Base-by-base conservation (phyloP, 1,140 invertebrate genomes). In the Drosophila orena region DNA sequence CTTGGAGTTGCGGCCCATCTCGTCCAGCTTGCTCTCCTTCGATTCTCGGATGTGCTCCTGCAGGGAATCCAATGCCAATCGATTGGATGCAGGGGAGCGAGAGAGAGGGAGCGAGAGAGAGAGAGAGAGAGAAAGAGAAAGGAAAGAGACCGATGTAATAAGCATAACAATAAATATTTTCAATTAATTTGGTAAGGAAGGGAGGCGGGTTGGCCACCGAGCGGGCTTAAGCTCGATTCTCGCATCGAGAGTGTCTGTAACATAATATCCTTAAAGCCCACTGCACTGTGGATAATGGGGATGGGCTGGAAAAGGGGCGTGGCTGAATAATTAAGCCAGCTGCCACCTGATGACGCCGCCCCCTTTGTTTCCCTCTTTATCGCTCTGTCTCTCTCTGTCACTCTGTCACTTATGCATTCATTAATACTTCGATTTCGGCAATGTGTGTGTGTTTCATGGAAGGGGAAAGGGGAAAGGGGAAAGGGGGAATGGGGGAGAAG, bases 31-130 rank as follows among this genome's bases (percentile, higher is more conserved):
- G 79, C 95, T 95, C 83, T 97, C 96, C 60, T 96, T 95, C 2
- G 96, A 97, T 79, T 96, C 95, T 3, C 95, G 93, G 73, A 97
- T 95, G 91, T 97, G 96, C 79, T 97, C 96, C 96, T 97, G 93
- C 6, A 88, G 81, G 42, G 60, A 54, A 53, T 24, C 53, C 14
- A 47, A 1, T 5, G 42, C 4, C 2, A 24, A 24, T 5, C 22
- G 22, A 24, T 24, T 24, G 3, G 4, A 27, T 6, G 27, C 8
- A 8, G 27, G 27, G 8, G 7, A 11, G 22, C 2, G 22, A 24
- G 22, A 43, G 17, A 6, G 11, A 22, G 1, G 14, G 1, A 52
- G 46, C 35, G n/a, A 27, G 20, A 12, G 20, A 62, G 44, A 42
- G 43, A 34, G 35, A 66, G 10, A 50, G 20, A 15, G 30, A 15